Base-by-base conservation (phyloP, 1,140 invertebrate species). In the Papilio xuthus region DNA sequence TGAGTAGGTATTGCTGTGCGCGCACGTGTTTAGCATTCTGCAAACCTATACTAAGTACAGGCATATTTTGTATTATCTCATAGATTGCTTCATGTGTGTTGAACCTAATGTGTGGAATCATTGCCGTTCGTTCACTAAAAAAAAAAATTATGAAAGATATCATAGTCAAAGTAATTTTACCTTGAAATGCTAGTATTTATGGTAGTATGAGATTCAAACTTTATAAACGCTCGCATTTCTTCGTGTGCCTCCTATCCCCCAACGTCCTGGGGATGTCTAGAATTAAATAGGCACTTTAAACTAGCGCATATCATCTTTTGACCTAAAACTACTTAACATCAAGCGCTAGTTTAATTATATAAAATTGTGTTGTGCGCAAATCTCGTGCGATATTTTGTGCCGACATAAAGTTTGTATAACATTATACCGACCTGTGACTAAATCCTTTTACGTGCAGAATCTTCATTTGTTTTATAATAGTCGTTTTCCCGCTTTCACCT, bases 391-490 rank as follows among this genome's bases (percentile, higher is more conserved):
- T 15, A 47, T 47, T 15, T 4, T 0, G 4, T 7, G 50, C 50
- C 50, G 50, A 4, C 7, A 20, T 53, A n/a, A 53, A 53, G 50
- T n/a, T 53, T 18, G 23, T 12, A 28, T 15, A 63, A 28, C 12
- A 26, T 26, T 28, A 63, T 28, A 63, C 89, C 93, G 94, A 96
- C 96, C 95, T 95, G 26, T 95, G 90, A 20, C 95, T 95, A 83
- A 96, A 97, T 76, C 96, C 96, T 84, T 96, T 95, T 44, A 97
- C 95, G 83, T 97, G 96, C 63, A 97, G 89, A 82, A 97, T 97
- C 88, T 96, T 97, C 97, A 97, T 97, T 91, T 97, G 97, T 86
- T 97, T 97, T 18, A 97, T 95, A 56, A 97, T 97, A 0, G 97
- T 97, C 0, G 96, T 97, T 89, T 97, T 97, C 13, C 96, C 96